phyloP scores from a whole-genome alignment of 2,113 vertebrate species.

The Clarias magur region DNA sequence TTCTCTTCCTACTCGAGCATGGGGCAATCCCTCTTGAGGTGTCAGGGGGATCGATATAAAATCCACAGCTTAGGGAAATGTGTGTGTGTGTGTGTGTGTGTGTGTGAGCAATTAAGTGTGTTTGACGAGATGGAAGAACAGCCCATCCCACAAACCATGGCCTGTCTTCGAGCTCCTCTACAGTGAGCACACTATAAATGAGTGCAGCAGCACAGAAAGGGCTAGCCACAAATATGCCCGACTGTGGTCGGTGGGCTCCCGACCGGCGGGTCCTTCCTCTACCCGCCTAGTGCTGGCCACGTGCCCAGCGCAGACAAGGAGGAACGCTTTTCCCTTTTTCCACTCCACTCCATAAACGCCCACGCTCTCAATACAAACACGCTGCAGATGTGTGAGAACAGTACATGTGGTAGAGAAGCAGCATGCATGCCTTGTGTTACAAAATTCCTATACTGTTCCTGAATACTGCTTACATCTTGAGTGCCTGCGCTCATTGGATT shows the following conservation, averaged over 20 bases:
- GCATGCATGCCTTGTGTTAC: conserved; percentile 16
- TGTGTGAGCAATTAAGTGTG: conserved; percentile 23
- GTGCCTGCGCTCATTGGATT: background rate
- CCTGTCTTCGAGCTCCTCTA: conserved; percentile 16
- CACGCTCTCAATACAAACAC: conserved; percentile 68
- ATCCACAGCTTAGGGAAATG: conserved; percentile 54
- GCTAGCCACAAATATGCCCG: conserved; percentile 76
- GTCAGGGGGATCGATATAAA: conserved; percentile 61
- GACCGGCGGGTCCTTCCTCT: conserved; percentile 70
- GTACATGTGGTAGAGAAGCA: background rate
- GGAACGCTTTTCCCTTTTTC: conserved; percentile 70
- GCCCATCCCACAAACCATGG: conserved; percentile 31
- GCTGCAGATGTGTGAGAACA: conserved; percentile 69
- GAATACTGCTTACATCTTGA: conserved; percentile 24
- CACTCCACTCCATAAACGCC: conserved; percentile 68
- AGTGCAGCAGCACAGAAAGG: conserved; percentile 60
- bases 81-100: conserved; percentile 11
- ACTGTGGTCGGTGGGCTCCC: conserved; percentile 73
- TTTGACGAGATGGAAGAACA: conserved; percentile 2
- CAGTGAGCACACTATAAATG: conserved; percentile 41
- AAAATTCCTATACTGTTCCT: conserved; percentile 37
- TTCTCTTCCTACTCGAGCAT: conserved; percentile 22
- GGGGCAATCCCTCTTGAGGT: conserved; percentile 61
- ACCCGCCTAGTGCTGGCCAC: conserved; percentile 57
- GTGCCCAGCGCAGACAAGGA: conserved; percentile 13